A percentile compares a stretch with the other conserved stretches of the same genome.
Conservation (phyloP, 1,140 invertebrate genomes). For the Calliopsis andreniformis region DNA sequence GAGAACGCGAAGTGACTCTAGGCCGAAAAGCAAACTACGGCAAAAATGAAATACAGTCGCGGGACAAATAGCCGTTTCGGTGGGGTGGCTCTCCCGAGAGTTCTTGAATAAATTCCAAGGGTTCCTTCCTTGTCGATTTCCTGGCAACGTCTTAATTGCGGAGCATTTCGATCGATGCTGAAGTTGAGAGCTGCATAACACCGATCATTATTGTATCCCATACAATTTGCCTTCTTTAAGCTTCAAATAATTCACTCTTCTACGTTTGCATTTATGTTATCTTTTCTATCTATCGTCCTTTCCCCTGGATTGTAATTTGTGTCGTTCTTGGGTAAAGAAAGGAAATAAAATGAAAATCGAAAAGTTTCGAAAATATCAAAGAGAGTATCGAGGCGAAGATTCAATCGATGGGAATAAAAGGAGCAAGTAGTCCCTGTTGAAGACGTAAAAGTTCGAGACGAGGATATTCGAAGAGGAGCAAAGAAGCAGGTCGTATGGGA, state of each 20-base stretch:
- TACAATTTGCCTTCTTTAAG: too few relatives aligned
- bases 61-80: constrained; percentile 50
- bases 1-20: constrained; percentile 70
- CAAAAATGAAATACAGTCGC: constrained; percentile 55
- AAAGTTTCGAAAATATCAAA: neutral
- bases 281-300: too few relatives aligned
- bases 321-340: too few relatives aligned
- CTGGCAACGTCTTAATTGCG: neutral
- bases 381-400: neutral
- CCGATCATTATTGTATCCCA: too few relatives aligned
- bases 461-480: constrained; percentile 39
- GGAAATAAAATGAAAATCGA: neutral
- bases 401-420: constrained; percentile 27
- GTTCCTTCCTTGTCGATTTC: constrained; percentile 2
- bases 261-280: too few relatives aligned
- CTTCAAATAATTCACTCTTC: too few relatives aligned
- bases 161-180: too few relatives aligned
- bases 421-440: constrained; percentile 4
- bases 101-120: neutral
- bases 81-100: neutral
- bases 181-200: too few relatives aligned
- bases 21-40: constrained; percentile 77
- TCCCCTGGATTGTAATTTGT: too few relatives aligned
- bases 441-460: constrained; percentile 44
- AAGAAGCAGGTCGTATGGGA: constrained; percentile 49